Evolutionary conservation across 2,113 vertebrate genomes (phyloP), one percentile per base, ranked within the genome.

Genomic region (Chaetodon trifascialis): DNA sequence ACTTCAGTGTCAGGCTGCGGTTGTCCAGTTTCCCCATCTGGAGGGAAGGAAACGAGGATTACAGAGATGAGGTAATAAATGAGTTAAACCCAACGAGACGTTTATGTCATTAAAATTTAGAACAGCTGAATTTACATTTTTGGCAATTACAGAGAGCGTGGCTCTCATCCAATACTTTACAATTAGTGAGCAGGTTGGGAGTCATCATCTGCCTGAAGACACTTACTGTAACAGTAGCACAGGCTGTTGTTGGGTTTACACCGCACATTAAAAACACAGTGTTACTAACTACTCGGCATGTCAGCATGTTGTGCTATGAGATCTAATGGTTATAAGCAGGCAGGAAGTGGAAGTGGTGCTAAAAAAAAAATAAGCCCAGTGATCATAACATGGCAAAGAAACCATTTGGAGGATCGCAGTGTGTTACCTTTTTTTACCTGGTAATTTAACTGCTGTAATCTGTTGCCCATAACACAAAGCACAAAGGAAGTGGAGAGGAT

Each of bases 1-100:
- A 98, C 88, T 97, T 97, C 15, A 99, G 95, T 54, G 95, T 97
- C 92, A 99, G 94, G 1, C 95, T 97, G 89, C 96, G 95, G 90
- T 99, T 99, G 87, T 99, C 98, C 97, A 98, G 97, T 84, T 96
- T 98, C 4, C 98, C 98, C 94, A 99, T 98, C 98, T 99, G 95
- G 60, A 64, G 9, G 82, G 30, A 70, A 58, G 23, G 70, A 42
- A 38, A 73, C n/a, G 16, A 64, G 40, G 62, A 51, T 34, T 36
- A 30, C n/a, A 63, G 44, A 36, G 46, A 19, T 10, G 16, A 73
- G 38, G 44, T 1, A 23, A 65, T 14, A 36, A 55, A 67, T 44
- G 38, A 63, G 58, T 25, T 1, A 21, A 59, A 40, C 34, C 59
- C 52, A 12, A 19, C 4, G 2, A 11, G 55, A 59, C 14, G 8